Evolutionary conservation across 2,888 invertebrate genomes (phyloP).

Genomic region (Lasioglossum morio): DNA sequence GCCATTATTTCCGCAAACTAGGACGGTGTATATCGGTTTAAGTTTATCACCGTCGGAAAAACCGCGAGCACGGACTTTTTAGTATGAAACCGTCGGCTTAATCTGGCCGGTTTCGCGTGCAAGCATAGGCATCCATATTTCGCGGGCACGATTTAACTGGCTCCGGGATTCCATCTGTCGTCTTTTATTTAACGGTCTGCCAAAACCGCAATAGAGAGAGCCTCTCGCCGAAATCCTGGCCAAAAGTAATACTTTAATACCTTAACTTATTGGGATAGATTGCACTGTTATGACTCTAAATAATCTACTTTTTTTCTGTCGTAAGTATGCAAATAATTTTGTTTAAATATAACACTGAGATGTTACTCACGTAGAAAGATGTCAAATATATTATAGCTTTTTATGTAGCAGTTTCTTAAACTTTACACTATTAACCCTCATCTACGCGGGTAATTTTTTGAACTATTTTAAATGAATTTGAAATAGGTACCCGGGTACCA

Average conservation of each 20-base stretch:
- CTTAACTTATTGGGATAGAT: neutral
- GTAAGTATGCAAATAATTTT: neutral
- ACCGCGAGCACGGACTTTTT: neutral
- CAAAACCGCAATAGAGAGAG: neutral
- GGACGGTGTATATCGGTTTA: constrained; percentile 1
- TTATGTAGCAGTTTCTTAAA: no score
- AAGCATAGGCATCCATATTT: neutral
- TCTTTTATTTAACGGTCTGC: constrained; percentile 12
- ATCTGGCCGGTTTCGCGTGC: neutral
- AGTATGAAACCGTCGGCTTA: neutral
- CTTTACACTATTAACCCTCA: no score
- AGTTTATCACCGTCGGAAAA: neutral
- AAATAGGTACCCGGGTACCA: no score
- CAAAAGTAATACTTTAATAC: neutral
- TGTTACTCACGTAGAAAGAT: no score
- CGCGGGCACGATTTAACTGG: neutral
- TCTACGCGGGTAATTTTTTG: no score
- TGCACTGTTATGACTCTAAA: neutral
- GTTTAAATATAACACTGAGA: no score
- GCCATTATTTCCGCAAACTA: constrained; percentile 1
- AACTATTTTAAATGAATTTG: no score
- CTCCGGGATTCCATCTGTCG: neutral
- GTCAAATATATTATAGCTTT: no score
- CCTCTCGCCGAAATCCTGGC: neutral
- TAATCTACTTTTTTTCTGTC: neutral